Conservation (phyloP, 2,113 vertebrate species). For the Triplophysa tibetana region DNA sequence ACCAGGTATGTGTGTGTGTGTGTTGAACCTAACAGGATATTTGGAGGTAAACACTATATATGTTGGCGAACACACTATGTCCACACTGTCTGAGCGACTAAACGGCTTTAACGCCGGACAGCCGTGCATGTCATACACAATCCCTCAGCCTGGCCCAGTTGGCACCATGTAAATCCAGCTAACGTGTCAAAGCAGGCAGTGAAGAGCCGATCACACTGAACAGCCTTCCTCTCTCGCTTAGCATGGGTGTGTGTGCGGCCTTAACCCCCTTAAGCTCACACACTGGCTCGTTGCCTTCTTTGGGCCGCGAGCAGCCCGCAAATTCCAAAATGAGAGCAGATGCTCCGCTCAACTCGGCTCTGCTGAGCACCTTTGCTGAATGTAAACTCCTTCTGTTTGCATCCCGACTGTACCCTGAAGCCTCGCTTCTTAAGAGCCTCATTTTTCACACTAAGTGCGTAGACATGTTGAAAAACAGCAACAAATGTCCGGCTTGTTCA, state of each 20-base stretch:
- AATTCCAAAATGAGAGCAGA: slow-evolving; percentile 43
- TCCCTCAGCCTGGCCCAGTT: slow-evolving; percentile 73
- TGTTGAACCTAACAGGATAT: slow-evolving; percentile 28
- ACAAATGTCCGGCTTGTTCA: slow-evolving; percentile 7
- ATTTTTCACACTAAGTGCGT: slow-evolving; percentile 11
- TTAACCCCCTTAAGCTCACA: slow-evolving; percentile 46
- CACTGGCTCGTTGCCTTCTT: slow-evolving; percentile 42
- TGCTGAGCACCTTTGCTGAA: slow-evolving; percentile 32
- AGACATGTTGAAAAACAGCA: slow-evolving; percentile 16
- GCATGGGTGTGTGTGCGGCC: slow-evolving; percentile 33
- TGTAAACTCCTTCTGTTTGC: slow-evolving; percentile 30
- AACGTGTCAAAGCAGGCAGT: slow-evolving; percentile 41
- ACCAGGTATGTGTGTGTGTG: slow-evolving; percentile 34
- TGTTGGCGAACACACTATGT: slow-evolving; percentile 42
- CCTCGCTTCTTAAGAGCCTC: background rate
- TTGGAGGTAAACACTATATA: slow-evolving; percentile 44
- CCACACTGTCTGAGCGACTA: slow-evolving; percentile 53
- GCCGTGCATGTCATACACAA: slow-evolving; percentile 70
- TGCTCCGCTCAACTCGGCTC: slow-evolving; percentile 18
- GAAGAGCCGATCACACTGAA: slow-evolving; percentile 28
- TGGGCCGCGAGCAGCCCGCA: slow-evolving; percentile 19
- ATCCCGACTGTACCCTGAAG: background rate
- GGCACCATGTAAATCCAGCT: slow-evolving; percentile 56
- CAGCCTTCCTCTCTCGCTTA: slow-evolving; percentile 35
- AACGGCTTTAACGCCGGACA: slow-evolving; percentile 68